Base-by-base conservation (phyloP, 1,140 invertebrate genomes). In the Polypedilum pembai region DNA sequence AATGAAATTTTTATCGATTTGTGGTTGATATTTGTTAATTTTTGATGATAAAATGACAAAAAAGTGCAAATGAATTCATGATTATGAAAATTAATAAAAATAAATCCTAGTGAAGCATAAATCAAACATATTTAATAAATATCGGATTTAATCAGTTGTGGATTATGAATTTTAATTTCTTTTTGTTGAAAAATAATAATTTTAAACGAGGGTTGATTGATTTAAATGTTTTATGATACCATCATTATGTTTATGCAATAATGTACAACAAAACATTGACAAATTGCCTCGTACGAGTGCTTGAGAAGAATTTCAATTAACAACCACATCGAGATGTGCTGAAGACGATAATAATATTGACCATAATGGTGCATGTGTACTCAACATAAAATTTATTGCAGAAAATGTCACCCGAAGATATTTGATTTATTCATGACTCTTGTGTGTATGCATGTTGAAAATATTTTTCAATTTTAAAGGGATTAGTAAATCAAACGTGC, bases 1-100 rank as follows among this genome's bases (percentile, higher is more conserved):
- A 56, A 56, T 56, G 45, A 56, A 56, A 56, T 56, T 56, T 56
- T 56, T 56, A 56, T 56, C 45, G 45, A 56, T 56, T 56, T 56
- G 45, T 12, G 45, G 45, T 56, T 56, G 45, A 12, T 4, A 12
- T n/a, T 3, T 33, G 24, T 33, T 33, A 33, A 33, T 3, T 3
- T 33, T 33, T 33, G 24, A 33, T 33, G 24, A 33, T 5, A 33
- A 3, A 33, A 33, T 33, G 24, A 33, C 24, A 33, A 1, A 5
- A 33, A 1, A 33, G 1, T 33, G 24, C 24, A 5, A 56, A 56
- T 56, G 45, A 12, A 56, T 12, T 15, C 10, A n/a, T 56, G 45
- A 56, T 56, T 56, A 56, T 56, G n/a, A 56, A 56, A 56, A n/a
- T 12, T n/a, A 56, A 56, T 56, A 56, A 56, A 56, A 56, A 56